Base-by-base conservation (phyloP, 2,888 invertebrate species). In the Watsonalla cultraria region DNA sequence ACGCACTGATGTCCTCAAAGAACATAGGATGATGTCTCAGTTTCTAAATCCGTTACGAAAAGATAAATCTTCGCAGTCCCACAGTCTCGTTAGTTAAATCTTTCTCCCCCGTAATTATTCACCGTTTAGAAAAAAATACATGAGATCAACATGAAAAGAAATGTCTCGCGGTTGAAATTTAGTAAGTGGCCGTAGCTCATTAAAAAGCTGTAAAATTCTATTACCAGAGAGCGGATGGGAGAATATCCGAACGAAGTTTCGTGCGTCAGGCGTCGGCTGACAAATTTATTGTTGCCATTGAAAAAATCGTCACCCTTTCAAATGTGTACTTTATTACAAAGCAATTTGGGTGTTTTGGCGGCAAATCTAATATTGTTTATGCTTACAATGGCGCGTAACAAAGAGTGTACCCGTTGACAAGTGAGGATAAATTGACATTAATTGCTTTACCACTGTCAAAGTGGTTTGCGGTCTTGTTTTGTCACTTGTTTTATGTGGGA, bases 21-120 rank as follows among this genome's bases (percentile, higher is more conserved):
- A 24, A 24, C 24, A 24, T 24, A 24, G 24, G 24, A 24, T 24
- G 24, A 24, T 24, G 89, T 87, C 89, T 89, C 89, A 89, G 83
- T 89, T 87, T 89, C 89, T 88, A 90, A 88, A 89, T 90, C 83
- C 79, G 86, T 85, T 86, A 79, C 82, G 84, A 85, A 85, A 84
- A 86, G 86, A 90, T 89, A 90, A 88, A 90, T 90, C 86, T 84
- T 76, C 64, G 77, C 78, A 83, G 83, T 82, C 84, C 76, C 78
- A 74, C 72, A 72, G 62, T 80, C 87, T 88, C 86, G 88, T 88
- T 89, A 86, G 84, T 76, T 87, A 87, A 86, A 85, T 86, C 82
- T 84, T 79, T 86, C 85, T 77, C 80, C 79, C 76, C 76, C 66
- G 78, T 84, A 85, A 89, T 89, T 87, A 89, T 82, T 87, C 84